Base-by-base conservation (phyloP, 2,797 vertebrate species). In the Anguilla megastoma region DNA sequence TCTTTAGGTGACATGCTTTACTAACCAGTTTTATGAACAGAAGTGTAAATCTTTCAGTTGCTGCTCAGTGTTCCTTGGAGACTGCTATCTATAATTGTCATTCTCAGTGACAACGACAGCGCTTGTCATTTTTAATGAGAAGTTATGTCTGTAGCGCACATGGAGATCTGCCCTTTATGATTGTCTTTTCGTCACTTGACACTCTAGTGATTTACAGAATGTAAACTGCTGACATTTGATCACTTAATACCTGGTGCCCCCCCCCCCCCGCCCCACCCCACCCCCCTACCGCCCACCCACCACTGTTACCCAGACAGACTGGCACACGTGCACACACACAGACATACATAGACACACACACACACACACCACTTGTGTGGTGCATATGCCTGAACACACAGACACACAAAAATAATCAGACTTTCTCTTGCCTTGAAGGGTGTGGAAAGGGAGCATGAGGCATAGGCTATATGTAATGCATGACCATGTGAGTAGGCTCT, bases 101-200 rank as follows among this genome's bases (percentile, higher is more conserved):
- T 85, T 79, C 36, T 79, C 88, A 87, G 87, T 80, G 86, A 79
- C 87, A 79, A 69, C 69, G 74, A 24, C 74, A 89, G 84, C 66
- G 84, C 30, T 56, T 56, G 87, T 89, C 89, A 90, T 74, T 89
- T 85, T 56, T 90, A 92, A 87, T 90, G 91, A 91, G 88, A 86
- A 90, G 90, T 91, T 91, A 90, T 45, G 82, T 84, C 45, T 50
- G 56, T 54, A 56, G 50, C 76, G 84, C 79, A 69, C 84, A 58
- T 80, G 36, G 48, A 54, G 54, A 36, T 52, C 63, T 71, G 8
- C 30, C 56, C 54, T 36, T 79, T 82, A 33, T 63, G 85, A 88
- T 80, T 86, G 84, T 88, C 88, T 80, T 86, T 85, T 58, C 30
- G 79, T 83, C 85, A 58, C 21, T 90, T 79, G 88, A 89, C 74